Base-by-base conservation (phyloP, 2,113 vertebrate species). In the Podarcis muralis region DNA sequence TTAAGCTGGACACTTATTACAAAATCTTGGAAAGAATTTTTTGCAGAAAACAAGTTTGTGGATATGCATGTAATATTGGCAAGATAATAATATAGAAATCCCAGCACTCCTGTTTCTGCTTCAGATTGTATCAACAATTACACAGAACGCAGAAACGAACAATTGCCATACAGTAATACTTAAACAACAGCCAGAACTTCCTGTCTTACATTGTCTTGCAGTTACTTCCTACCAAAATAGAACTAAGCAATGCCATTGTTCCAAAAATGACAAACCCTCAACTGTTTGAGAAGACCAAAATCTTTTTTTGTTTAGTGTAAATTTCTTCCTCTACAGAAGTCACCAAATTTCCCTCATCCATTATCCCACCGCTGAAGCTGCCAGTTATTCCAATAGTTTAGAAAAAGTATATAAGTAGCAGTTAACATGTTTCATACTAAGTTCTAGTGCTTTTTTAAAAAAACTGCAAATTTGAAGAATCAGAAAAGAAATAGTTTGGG, bases 11-110 rank as follows among this genome's bases (percentile, higher is more conserved):
- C 13, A 35, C 37, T 86, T 68, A 82, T 84, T 2, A 18, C 2
- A 79, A 81, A 12, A 89, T 69, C 83, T 74, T 75, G 6, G 0
- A 9, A 77, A 82, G 1, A 82, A 43, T 4, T 94, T 91, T 84
- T 68, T 84, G 18, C 15, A 20, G 59, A 62, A 62, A 62, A 62
- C 59, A 9, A 62, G 68, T n/a, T 5, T 69, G 35, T 5, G 81
- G 23, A 16, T 3, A 43, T 72, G 48, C 0, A 9, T 5, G 23
- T 91, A 90, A 88, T 86, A 0, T 25, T 32, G 25, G 77, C n/a
- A 86, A 81, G 2, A 2, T 20, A 81, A 25, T 48, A 66, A 35
- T 53, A 48, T 43, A 69, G 23, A 68, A 85, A 62, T 9, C 1
- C 23, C 18, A 40, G n/a, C 15, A 72, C 35, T 57, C 15, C 22